phyloP scores from a whole-genome alignment of 2,113 vertebrate species.

The Actinemys pallida region DNA sequence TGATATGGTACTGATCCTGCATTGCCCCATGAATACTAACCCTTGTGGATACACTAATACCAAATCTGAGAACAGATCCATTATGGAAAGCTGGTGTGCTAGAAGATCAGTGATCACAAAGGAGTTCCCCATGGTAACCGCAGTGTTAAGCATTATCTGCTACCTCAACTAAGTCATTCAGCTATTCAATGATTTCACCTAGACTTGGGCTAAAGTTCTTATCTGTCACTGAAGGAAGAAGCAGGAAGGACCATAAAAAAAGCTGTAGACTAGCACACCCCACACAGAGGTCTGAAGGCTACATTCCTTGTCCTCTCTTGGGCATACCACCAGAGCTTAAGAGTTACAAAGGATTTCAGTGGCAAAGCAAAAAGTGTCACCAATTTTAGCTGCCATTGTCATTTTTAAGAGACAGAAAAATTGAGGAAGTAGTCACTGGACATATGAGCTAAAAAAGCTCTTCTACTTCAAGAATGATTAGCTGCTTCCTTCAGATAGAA shows the following conservation, averaged over 20 bases:
- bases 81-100: background rate
- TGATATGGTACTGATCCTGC: background rate
- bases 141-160: background rate
- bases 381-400: background rate
- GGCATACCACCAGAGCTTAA: background rate
- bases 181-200: background rate
- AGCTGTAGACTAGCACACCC: background rate
- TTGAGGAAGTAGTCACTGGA: background rate
- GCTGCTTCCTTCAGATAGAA: conserved; percentile 10
- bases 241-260: background rate
- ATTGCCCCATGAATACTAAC: too few relatives aligned
- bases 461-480: background rate
- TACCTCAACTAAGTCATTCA: background rate
- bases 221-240: background rate
- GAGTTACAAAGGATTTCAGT: background rate
- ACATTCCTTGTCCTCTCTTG: background rate
- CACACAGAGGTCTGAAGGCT: background rate
- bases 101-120: background rate
- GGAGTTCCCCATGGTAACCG: background rate
- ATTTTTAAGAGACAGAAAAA: background rate
- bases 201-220: background rate
- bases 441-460: background rate
- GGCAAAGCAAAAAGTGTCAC: background rate
- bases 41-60: background rate
- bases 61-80: background rate